Evolutionary conservation across 1,140 invertebrate genomes (phyloP), one percentile per base, ranked within the genome.

Genomic region (Aphelinus certus): DNA sequence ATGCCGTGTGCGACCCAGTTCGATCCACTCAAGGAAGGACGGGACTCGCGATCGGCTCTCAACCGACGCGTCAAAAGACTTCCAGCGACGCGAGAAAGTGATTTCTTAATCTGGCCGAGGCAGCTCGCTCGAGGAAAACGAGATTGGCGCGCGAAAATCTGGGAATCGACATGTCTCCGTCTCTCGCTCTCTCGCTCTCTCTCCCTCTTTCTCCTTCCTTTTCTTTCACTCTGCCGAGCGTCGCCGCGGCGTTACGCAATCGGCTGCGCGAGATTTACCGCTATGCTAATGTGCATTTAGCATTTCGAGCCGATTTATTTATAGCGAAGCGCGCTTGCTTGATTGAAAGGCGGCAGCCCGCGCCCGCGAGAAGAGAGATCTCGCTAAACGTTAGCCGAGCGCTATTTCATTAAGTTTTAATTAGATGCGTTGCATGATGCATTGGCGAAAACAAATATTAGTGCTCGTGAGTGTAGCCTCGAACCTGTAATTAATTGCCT

Each of bases 261-360:
- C 63, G 68, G 3, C 45, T 26, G 63, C 47, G 47, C 43, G 67
- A 56, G 61, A 70, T 75, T 66, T 67, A 76, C 74, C 74, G 68
- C 49, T 76, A 71, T 76, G 68, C 68, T 71, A 66, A 75, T 67
- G 68, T 67, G 55, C 46, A 60, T 47, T 76, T 76, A 66, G 67
- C 61, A 75, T 70, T 64, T 70, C 53, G 60, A 2, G 45, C 1
- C 43, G 68, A 66, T 49, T 76, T 58, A 58, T 61, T 67, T 66
- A 70, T 76, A 76, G 64, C 7, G 61, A 26, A 63, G 3, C 45
- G 56, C 1, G 58, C 42, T 26, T 45, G 3, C 42, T 71, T 76
- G 74, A 76, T 76, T 71, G 68, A 76, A 76, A 71, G 74, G 62
- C 57, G 47, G 42, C 7, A 45, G 64, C 47, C 2, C 45, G 62